These are phyloP conservation scores for Thamnophis elegans DNA, from an alignment of 2,797 vertebrate genomes.

Conservation along the genomic window DNA sequence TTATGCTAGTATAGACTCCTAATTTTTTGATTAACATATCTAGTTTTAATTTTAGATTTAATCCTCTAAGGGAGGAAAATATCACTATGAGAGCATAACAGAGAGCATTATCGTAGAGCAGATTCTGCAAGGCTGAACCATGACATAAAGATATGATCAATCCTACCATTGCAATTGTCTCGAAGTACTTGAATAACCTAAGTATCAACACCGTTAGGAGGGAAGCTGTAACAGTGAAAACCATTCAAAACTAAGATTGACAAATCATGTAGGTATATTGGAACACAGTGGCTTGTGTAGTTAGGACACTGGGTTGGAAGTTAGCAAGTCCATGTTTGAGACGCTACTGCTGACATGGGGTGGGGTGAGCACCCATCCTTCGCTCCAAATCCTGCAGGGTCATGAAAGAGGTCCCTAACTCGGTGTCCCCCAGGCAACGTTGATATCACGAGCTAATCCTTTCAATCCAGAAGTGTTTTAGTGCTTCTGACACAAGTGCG, in stretches of 20 bases:
- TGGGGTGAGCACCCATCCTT: neutral
- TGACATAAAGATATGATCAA: neutral
- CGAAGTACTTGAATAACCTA: neutral
- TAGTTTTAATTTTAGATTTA: neutral
- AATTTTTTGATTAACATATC: neutral
- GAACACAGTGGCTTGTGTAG: neutral
- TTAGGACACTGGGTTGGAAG: neutral
- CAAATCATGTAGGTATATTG: neutral
- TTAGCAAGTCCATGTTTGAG: neutral
- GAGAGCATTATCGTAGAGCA: neutral
- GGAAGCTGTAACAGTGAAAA: neutral
- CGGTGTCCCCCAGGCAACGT: neutral
- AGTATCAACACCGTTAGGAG: neutral
- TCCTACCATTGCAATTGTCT: neutral
- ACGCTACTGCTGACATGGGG: neutral
- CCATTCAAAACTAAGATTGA: neutral
- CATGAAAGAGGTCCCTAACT: neutral
- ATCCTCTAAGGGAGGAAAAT: neutral
- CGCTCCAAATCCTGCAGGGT: neutral
- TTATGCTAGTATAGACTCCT: neutral
- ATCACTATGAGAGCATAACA: neutral
- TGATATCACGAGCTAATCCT: neutral
- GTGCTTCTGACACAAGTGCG: neutral
- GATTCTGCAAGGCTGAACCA: neutral
- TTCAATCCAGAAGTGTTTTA: neutral